These are phyloP conservation scores for Hirtodrosophila trivittata DNA, from an alignment of 2,888 invertebrate species.

Conservation along the genomic window DNA sequence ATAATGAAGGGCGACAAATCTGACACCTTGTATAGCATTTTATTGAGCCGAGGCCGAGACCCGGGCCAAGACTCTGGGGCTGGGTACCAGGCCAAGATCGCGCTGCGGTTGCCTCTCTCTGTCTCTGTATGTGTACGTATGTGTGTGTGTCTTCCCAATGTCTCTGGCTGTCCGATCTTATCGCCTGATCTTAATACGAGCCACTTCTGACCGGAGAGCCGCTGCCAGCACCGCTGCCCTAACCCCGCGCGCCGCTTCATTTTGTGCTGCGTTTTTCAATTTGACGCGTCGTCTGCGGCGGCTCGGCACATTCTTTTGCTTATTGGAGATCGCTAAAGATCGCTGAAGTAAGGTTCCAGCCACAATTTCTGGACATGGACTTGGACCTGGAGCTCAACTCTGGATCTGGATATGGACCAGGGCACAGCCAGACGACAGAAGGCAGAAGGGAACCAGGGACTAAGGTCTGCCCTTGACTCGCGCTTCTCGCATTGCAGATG, in stretches of 20 bases:
- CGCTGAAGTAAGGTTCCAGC: constrained; percentile 6
- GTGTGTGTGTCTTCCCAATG: constrained; percentile 39
- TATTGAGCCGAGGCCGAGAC: constrained; percentile 71
- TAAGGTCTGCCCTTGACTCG: constrained; percentile 59
- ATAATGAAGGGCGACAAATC: constrained; percentile 84
- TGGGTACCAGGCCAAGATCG: constrained; percentile 41
- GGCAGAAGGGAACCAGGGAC: too few relatives aligned
- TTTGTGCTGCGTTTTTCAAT: constrained; percentile 63
- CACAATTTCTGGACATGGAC: constrained; percentile 7
- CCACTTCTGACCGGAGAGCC: constrained; percentile 65
- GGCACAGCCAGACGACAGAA: too few relatives aligned
- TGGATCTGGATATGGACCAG: background rate
- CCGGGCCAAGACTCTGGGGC: background rate
- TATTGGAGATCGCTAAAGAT: constrained; percentile 60
- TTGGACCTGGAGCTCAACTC: background rate
- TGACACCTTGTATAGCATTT: constrained; percentile 83
- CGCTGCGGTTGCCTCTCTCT: constrained; percentile 34
- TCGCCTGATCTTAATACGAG: constrained; percentile 82
- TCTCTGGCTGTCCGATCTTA: constrained; percentile 80
- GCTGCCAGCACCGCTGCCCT: constrained; percentile 6
- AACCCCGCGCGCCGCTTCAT: background rate
- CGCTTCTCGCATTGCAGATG: constrained; percentile 64
- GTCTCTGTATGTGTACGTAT: constrained; percentile 2
- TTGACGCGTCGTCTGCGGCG: constrained; percentile 67
- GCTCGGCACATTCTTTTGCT: constrained; percentile 66